phyloP scores from a whole-genome alignment of 2,113 vertebrate genomes.

The Isurus oxyrinchus region DNA sequence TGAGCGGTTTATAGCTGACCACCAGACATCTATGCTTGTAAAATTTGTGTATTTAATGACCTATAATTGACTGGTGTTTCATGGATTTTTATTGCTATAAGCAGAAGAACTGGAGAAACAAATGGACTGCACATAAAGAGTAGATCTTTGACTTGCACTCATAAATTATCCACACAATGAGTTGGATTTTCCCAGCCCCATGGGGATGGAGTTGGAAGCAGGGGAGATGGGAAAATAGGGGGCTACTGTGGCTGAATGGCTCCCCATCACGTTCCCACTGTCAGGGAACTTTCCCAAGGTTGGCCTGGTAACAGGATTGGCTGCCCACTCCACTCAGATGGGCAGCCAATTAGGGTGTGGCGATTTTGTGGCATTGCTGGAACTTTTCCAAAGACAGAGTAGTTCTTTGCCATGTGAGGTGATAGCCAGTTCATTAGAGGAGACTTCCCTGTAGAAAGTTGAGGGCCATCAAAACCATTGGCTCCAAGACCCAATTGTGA shows the following conservation, averaged over 20 bases:
- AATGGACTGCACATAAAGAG: not conserved
- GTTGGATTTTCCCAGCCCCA: not conserved
- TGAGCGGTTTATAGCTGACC: too few species aligned
- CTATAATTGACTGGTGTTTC: not conserved
- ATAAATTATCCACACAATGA: not conserved
- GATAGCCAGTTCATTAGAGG: not conserved
- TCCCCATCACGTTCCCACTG: not conserved
- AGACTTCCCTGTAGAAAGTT: not conserved
- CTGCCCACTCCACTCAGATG: not conserved
- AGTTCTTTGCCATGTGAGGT: not conserved
- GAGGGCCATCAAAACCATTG: too few species aligned
- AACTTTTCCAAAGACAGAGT: not conserved
- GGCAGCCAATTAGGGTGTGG: not conserved
- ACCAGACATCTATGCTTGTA: not conserved
- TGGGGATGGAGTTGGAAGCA: not conserved
- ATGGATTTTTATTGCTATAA: not conserved
- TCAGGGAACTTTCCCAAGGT: not conserved
- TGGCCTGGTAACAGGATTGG: not conserved
- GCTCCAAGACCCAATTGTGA: not conserved
- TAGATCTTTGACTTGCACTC: not conserved
- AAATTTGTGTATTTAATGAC: not conserved
- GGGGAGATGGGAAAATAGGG: not conserved
- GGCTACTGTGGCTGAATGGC: not conserved
- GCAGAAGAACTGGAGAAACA: not conserved
- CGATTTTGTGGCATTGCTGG: not conserved